These are phyloP conservation scores for Yponomeuta cagnagella DNA, from an alignment of 2,888 invertebrate species.

Conservation along the genomic window DNA sequence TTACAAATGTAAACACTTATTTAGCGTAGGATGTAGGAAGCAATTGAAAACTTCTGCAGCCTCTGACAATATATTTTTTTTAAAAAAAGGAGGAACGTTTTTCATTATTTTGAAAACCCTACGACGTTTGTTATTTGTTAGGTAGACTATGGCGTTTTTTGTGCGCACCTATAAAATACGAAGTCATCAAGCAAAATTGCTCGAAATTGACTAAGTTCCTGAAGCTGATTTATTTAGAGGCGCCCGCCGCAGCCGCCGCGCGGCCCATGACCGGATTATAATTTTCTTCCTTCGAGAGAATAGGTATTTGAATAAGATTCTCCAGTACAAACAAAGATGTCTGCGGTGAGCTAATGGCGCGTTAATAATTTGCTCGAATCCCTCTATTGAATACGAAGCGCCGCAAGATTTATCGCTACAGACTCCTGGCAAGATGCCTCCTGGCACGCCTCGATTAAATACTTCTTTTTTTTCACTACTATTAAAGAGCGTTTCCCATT, in stretches of 20 bases:
- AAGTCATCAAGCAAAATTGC: background rate
- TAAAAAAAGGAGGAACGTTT: too few relatives aligned
- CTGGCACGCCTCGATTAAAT: constrained; percentile 39
- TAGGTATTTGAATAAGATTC: constrained; percentile 17
- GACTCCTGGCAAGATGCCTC: constrained; percentile 70
- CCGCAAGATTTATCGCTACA: constrained; percentile 67
- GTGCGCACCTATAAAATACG: background rate
- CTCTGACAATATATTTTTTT: too few relatives aligned
- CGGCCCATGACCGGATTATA: background rate
- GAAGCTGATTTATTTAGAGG: constrained; percentile 12
- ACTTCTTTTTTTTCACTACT: constrained; percentile 37
- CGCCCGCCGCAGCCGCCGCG: constrained; percentile 6
- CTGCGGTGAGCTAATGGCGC: constrained; percentile 61
- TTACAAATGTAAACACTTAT: too few relatives aligned
- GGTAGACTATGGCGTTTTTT: too few relatives aligned
- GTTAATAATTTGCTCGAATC: constrained; percentile 68
- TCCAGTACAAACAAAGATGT: constrained; percentile 58
- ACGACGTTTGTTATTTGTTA: too few relatives aligned
- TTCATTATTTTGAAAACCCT: too few relatives aligned
- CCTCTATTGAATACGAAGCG: constrained; percentile 61
- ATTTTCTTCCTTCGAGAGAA: constrained; percentile 6
- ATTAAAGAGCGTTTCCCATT: constrained; percentile 15
- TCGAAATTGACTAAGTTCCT: constrained; percentile 11
- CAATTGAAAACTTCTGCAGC: too few relatives aligned
- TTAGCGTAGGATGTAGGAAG: too few relatives aligned